Evolutionary conservation across 2,888 invertebrate genomes (phyloP).

Genomic region (Heteropelma amictum): DNA sequence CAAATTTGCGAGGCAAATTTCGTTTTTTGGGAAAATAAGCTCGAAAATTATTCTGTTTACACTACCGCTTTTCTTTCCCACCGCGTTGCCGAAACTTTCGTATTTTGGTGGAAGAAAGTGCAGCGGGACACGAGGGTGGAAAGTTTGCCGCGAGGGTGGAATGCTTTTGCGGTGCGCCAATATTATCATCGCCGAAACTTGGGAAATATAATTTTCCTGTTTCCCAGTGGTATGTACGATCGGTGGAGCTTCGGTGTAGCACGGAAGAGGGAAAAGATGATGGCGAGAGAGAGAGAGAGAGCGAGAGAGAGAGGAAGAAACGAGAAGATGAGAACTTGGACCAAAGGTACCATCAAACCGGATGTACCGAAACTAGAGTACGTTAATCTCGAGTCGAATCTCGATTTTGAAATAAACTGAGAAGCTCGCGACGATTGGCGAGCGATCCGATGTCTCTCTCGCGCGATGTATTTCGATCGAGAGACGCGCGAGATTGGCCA

Average conservation of each 20-base stretch:
- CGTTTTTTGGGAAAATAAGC: no score
- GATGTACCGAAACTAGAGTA: conserved; percentile 1
- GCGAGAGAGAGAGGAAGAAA: neutral
- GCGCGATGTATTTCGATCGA: no score
- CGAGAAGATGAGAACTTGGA: conserved; percentile 6
- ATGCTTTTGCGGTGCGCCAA: conserved; percentile 5
- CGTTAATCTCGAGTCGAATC: neutral
- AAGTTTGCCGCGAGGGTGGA: conserved; percentile 26
- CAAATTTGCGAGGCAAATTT: no score
- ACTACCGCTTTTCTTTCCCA: neutral
- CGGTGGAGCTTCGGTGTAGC: conserved; percentile 29
- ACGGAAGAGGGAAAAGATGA: conserved; percentile 1
- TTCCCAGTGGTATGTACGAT: neutral
- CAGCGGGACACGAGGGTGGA: conserved; percentile 14
- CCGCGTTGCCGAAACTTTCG: neutral
- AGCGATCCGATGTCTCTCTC: no score
- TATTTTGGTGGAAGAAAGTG: neutral
- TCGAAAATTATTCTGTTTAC: no score
- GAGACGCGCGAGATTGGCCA: no score
- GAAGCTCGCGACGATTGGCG: neutral
- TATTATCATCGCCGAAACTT: conserved; percentile 53
- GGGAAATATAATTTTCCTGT: conserved; percentile 49
- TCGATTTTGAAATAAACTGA: neutral
- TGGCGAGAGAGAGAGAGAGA: no score
- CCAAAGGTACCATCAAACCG: conserved; percentile 16